Conservation (phyloP, 2,888 invertebrate genomes). For the Caenorhabditis sulstoni region DNA sequence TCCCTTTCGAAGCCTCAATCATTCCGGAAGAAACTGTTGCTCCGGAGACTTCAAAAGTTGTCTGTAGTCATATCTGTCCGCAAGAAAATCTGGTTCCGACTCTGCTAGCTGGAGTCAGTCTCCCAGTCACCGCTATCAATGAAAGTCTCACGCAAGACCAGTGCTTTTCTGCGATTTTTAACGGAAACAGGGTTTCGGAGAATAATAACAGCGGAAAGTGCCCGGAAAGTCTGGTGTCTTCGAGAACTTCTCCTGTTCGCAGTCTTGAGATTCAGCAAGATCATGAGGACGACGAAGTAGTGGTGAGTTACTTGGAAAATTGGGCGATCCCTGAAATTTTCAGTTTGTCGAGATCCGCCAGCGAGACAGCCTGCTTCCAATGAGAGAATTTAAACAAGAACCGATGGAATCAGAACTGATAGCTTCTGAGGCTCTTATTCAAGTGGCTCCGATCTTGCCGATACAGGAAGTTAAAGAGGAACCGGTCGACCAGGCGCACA, state of each 20-base stretch:
- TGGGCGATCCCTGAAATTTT: not conserved
- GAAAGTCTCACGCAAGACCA: no score
- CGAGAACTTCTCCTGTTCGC: not conserved
- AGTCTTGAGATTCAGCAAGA: constrained; percentile 27
- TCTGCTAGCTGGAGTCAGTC: no score
- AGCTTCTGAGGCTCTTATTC: no score
- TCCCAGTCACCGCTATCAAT: no score
- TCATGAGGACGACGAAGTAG: constrained; percentile 12
- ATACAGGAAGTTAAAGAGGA: not conserved
- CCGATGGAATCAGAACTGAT: not conserved
- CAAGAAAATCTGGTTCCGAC: no score
- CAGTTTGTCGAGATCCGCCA: constrained; percentile 30
- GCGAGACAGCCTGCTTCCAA: not conserved
- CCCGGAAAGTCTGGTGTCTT: not conserved
- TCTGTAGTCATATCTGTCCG: no score
- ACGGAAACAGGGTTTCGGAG: no score
- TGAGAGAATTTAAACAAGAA: constrained; percentile 10
- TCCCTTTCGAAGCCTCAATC: no score
- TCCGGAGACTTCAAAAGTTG: no score
- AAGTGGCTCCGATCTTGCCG: not conserved
- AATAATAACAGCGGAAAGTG: no score
- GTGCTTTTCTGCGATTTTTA: no score
- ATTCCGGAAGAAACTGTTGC: no score
- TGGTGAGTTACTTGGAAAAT: constrained; percentile 9
- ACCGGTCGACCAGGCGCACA: not conserved